Conservation (phyloP, 2,113 vertebrate species). For the Ceyx margarethae region DNA sequence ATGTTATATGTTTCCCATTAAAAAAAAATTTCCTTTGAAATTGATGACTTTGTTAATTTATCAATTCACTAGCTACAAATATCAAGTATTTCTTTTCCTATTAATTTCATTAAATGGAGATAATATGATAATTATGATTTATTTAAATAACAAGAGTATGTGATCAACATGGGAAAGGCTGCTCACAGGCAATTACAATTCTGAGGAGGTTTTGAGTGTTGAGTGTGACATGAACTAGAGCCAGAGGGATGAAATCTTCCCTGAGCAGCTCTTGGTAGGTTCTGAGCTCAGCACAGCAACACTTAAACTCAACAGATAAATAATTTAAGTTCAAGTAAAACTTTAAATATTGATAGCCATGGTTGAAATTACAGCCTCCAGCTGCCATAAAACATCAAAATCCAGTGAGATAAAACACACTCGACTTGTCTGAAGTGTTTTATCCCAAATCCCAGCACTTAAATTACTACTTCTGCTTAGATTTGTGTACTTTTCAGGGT, state of each 20-base stretch:
- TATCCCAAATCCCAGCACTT: background rate
- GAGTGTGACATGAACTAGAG: background rate
- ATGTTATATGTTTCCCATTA: background rate
- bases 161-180: background rate
- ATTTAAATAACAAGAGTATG: background rate
- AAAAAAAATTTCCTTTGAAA: background rate
- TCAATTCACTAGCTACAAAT: background rate
- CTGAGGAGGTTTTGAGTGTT: background rate
- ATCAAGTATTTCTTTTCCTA: background rate
- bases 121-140: background rate
- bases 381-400: background rate
- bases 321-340: background rate
- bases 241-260: background rate
- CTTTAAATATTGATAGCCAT: background rate
- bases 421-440: background rate
- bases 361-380: background rate
- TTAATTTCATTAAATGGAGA: background rate
- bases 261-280: background rate
- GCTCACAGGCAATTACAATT: background rate
- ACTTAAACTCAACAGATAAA: background rate
- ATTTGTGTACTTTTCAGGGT: background rate
- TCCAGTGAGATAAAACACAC: background rate
- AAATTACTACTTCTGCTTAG: background rate
- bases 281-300: background rate
- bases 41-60: background rate